Evolutionary conservation across 2,113 vertebrate genomes (phyloP).

Genomic region (Platysternon megacephalum): DNA sequence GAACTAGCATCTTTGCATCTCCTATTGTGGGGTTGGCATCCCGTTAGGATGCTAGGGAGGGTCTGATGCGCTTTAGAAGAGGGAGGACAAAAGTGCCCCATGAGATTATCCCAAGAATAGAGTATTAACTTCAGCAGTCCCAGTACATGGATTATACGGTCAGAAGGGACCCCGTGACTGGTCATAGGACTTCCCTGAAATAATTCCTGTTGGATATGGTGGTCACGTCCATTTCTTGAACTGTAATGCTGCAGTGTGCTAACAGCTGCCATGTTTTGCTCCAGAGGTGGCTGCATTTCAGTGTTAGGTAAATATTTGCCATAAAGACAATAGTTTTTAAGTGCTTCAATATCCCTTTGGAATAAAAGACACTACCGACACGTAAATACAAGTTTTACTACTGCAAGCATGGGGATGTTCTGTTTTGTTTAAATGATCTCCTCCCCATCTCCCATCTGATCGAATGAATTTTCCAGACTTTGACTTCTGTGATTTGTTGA

Average conservation of each 20-base stretch:
- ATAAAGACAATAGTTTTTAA: neutral
- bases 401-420: neutral
- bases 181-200: neutral
- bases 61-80: neutral
- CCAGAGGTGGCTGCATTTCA: neutral
- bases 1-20: neutral
- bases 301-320: neutral
- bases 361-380: neutral
- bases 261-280: neutral
- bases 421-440: slow-evolving; percentile 1
- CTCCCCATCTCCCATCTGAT: neutral
- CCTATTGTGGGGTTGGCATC: neutral
- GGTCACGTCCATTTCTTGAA: neutral
- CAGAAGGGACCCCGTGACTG: neutral
- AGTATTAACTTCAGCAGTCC: neutral
- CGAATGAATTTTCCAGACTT: neutral
- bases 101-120: neutral
- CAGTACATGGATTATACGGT: neutral
- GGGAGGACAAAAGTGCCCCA: neutral
- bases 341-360: neutral
- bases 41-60: neutral
- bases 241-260: neutral
- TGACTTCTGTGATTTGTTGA: neutral
- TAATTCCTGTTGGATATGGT: neutral
- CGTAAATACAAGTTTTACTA: neutral